Conservation (phyloP, 2,888 invertebrate genomes). For the Ennomos fuscantarius region DNA sequence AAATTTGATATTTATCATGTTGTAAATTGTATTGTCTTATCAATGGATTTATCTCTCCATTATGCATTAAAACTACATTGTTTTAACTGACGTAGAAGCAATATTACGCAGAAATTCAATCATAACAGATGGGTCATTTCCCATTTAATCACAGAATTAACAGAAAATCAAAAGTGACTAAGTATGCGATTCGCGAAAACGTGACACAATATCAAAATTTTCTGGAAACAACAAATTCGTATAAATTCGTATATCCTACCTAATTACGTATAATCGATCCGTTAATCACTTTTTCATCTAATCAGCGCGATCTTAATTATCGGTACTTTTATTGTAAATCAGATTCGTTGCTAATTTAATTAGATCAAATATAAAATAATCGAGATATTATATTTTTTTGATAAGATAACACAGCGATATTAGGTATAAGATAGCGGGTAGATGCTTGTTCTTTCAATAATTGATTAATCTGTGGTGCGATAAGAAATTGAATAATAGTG, state of each 20-base stretch:
- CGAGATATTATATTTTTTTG: conserved; percentile 39
- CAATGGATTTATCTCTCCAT: too few species aligned
- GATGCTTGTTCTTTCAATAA: conserved; percentile 23
- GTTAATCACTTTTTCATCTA: conserved; percentile 47
- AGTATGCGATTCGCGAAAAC: conserved; percentile 10
- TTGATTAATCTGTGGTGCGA: conserved; percentile 15
- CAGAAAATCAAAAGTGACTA: conserved; percentile 4
- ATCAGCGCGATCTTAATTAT: conserved; percentile 43
- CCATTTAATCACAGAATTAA: conserved; percentile 12
- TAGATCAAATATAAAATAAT: conserved; percentile 52
- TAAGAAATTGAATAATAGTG: conserved; percentile 1
- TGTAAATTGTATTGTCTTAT: too few species aligned
- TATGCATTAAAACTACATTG: too few species aligned
- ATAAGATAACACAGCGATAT: conserved; percentile 28
- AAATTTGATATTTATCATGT: too few species aligned
- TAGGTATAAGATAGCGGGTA: conserved; percentile 20
- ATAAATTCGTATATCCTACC: conserved; percentile 25
- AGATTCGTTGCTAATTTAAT: conserved; percentile 56
- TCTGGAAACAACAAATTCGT: conserved; percentile 22
- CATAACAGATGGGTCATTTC: conserved; percentile 3
- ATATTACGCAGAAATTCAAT: conserved; percentile 4
- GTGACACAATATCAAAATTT: conserved; percentile 20
- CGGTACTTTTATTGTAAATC: conserved; percentile 50
- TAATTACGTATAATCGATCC: conserved; percentile 37
- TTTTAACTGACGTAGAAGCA: background rate